Percentiles rank a stretch among this genome's conserved stretches.
Conservation (phyloP, 2,888 invertebrate genomes). For the Aphrophora alni region DNA sequence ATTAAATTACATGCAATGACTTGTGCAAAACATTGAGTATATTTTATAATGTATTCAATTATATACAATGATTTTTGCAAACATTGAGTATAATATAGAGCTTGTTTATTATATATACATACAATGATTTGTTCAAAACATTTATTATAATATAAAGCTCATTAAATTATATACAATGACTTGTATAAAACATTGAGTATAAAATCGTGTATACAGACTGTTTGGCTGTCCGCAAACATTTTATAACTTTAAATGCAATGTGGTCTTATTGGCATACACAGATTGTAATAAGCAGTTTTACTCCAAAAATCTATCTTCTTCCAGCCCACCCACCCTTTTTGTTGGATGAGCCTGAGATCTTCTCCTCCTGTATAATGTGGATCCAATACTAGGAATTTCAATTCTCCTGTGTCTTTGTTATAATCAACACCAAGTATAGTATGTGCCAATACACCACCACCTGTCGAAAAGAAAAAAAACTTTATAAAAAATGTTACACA, state of each 20-base stretch:
- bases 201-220: no score
- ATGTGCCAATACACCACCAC: constrained; percentile 96
- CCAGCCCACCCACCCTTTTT: constrained; percentile 98
- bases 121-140: background rate
- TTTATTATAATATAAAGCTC: background rate
- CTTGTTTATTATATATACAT: background rate
- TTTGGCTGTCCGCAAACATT: no score
- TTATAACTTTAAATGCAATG: constrained; percentile 59
- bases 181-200: background rate
- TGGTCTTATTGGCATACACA: constrained; percentile 88
- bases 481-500: background rate
- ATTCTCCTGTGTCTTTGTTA: constrained; percentile 77
- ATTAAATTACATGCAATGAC: background rate
- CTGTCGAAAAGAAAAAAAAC: constrained; percentile 58
- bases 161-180: background rate
- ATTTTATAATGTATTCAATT: background rate
- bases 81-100: no score
- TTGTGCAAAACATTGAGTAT: background rate
- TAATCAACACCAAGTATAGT: constrained; percentile 96
- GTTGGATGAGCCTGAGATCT: constrained; percentile 73
- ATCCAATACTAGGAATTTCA: constrained; percentile 94
- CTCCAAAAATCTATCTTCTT: constrained; percentile 95
- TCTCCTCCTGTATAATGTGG: constrained; percentile 96
- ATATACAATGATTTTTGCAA: background rate
- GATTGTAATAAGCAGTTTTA: constrained; percentile 92